Evolutionary conservation across 2,797 vertebrate genomes (phyloP), one percentile per base, ranked within the genome.

Genomic region (Alosa sapidissima): DNA sequence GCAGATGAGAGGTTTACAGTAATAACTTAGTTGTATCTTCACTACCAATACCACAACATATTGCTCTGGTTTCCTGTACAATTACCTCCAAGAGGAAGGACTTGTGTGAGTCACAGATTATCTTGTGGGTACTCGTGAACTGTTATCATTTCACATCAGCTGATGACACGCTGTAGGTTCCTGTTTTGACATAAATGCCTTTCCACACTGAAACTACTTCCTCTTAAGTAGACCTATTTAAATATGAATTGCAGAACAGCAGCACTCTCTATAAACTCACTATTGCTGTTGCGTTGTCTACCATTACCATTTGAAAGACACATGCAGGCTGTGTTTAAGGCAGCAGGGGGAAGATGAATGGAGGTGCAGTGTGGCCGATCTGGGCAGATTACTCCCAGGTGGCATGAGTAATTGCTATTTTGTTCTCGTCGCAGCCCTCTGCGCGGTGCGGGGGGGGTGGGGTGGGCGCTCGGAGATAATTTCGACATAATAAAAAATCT

Each of bases 311-410:
- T 82, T 48, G 47, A 49, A 28, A 78, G 52, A 72, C 10, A 49
- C 14, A 9, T 55, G 36, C 36, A 55, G 60, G 62, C 16, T 78
- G 81, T 84, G 83, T 55, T 85, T n/a, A 75, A 81, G 48, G 45
- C 88, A 81, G 88, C 86, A 52, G 48, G 33, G 28, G 82, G 75
- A 65, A 62, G 83, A 90, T 84, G 82, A 88, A 87, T 82, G 81
- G 72, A 45, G 33, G 45, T 48, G 36, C 82, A 33, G 45, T 51
- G 84, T 49, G 81, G 86, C n/a, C 41, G 78, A 62, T 72, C 62
- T 24, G 19, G 36, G 36, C 78, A 47, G 75, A 84, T 85, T 52
- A 58, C 86, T 89, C 83, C 89, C 88, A 89, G 89, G 84, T 89
- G 87, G 84, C 51, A 81, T 68, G 85, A 86, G 86, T 86, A 85